Percentiles rank a stretch among this genome's conserved stretches.
Conservation (phyloP, 2,797 vertebrate species). For the Diplodus puntazzo region DNA sequence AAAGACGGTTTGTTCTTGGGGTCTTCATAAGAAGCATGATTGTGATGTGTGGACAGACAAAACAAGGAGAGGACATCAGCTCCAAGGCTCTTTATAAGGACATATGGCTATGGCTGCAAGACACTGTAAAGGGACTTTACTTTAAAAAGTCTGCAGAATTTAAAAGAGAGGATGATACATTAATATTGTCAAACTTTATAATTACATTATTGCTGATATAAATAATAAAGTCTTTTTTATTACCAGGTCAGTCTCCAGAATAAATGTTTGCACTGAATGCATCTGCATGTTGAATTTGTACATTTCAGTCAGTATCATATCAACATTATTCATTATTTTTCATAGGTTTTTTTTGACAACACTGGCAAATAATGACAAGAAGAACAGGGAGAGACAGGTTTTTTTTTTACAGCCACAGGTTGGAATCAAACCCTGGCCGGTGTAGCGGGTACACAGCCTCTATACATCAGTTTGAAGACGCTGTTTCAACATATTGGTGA, state of each 20-base stretch:
- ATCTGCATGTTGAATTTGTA: too few species aligned
- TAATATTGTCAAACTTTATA: constrained; percentile 2
- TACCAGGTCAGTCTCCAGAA: too few species aligned
- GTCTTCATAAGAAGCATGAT: constrained; percentile 19
- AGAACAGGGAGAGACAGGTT: too few species aligned
- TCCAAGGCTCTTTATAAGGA: constrained; percentile 7
- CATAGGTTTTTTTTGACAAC: too few species aligned
- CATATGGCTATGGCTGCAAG: constrained; percentile 8
- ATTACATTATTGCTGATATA: constrained; percentile 13
- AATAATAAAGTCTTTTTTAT: not conserved
- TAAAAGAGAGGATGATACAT: constrained; percentile 2
- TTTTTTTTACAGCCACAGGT: too few species aligned
- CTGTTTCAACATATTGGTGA: too few species aligned
- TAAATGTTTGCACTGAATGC: constrained; percentile 5
- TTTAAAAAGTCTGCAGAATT: not conserved
- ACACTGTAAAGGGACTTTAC: constrained; percentile 9
- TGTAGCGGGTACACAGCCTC: too few species aligned
- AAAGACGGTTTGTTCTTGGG: constrained; percentile 15
- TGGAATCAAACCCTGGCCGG: too few species aligned
- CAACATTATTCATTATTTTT: not conserved
- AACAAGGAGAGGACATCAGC: constrained; percentile 4
- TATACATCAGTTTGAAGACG: too few species aligned
- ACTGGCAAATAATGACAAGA: too few species aligned
- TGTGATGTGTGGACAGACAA: constrained; percentile 10
- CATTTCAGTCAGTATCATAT: too few species aligned